Evolutionary conservation across 2,113 vertebrate genomes (phyloP), one percentile per base, ranked within the genome.

Genomic region (Euleptes europaea): DNA sequence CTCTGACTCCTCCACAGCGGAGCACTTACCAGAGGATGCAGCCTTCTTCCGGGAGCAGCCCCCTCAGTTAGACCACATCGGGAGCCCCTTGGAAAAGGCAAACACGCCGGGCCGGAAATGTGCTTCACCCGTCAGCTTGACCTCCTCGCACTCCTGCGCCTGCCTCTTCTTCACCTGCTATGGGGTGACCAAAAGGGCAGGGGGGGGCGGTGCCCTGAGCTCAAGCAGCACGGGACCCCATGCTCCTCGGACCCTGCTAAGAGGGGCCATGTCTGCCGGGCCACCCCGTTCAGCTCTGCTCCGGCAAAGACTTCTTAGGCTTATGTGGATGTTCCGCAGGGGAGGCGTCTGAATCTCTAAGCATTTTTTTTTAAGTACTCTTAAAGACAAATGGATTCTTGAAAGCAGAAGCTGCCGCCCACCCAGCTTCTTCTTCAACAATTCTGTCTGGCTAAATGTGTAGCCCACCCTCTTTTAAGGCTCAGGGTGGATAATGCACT

Each of bases 71-170:
- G 82, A 31, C 0, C 73, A 80, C 10, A 11, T 12, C 5, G 65
- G 66, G 78, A 80, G 75, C 3, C 75, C 86, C 28, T 40, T 86
- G 81, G 84, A 88, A 89, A 96, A 96, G 84, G 96, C 95, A 0
- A 88, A 95, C 38, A 88, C 88, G 28, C 96, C 96, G 0, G 95
- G 95, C 4, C 92, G 90, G 89, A 95, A 94, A 31, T n/a, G 78
- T 1, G 38, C 1, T 33, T 88, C 92, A 0, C 94, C 93, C 0
- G 83, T 72, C 1, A 23, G 84, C 54, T 92, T 90, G 84, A 96
- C 92, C 0, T 60, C 76, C 54, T 1, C 4, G 87, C 96, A 96
- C 57, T 94, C 93, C 0, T 76, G 49, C 0, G 92, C 93, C 0
- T 93, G 92, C 0, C 66, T 51, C 2, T 84, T 85, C 17, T 65